Base-by-base conservation (phyloP, 2,888 invertebrate species). In the Branchinecta sandiegonensis region DNA sequence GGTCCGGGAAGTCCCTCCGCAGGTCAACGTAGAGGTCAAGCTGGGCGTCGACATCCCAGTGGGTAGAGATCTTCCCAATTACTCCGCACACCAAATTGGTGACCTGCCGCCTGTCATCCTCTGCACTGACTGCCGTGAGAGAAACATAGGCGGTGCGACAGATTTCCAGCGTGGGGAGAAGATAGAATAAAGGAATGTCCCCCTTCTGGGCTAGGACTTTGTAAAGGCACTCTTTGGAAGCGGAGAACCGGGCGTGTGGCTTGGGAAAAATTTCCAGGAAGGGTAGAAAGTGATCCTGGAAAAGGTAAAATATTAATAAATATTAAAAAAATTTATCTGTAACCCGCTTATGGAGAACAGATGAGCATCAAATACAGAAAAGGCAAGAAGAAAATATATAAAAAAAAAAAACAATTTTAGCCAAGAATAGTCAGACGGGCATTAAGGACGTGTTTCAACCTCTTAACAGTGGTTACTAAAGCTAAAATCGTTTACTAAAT, bases 21-120 rank as follows among this genome's bases (percentile, higher is more conserved):
- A 56, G 23, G 9, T 56, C 63, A 9, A 56, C 12, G 10, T 56
- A 56, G 23, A 23, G n/a, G 63, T 56, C 63, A 17, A 56, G 23
- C 23, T 56, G 63, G 23, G 63, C 63, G 63, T 56, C 63, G 10
- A 56, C 63, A 56, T 56, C 63, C 63, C 63, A 56, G 11, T 56
- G 63, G 23, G 63, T 56, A 9, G 63, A 56, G 8, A 56, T 56
- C 63, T 56, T 56, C 63, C 23, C 23, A 23, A 56, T 56, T 17
- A 56, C 11, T 17, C 63, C 63, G 10, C 63, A 56, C 8, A 56
- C 63, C n/a, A 56, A 23, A 23, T 56, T 56, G 23, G 63, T 17
- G 8, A 56, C 63, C 10, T 56, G 63, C 23, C 23, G 8, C 10
- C 23, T 56, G 63, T 56, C 63, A 56, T 56, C 63, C 23, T 56